Evolutionary conservation across 2,113 vertebrate species (phyloP).

Genomic region (Cheilinus undulatus): DNA sequence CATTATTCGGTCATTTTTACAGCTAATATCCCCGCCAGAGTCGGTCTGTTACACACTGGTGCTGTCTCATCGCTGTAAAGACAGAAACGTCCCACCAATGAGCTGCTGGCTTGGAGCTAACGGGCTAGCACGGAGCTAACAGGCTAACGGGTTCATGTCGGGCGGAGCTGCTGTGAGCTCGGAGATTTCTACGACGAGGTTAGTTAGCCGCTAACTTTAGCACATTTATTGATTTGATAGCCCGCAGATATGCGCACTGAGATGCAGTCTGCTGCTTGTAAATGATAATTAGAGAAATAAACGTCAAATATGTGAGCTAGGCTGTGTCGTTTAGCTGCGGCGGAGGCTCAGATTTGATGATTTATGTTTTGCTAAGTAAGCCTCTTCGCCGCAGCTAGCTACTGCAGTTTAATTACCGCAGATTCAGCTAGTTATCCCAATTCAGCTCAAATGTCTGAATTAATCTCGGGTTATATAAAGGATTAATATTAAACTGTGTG

Average conservation of each 20-base stretch:
- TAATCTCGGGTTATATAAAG: too few relatives aligned
- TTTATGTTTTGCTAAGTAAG: too few relatives aligned
- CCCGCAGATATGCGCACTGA: neutral
- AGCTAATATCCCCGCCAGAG: neutral
- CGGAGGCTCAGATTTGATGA: too few relatives aligned
- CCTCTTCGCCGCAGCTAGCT: too few relatives aligned
- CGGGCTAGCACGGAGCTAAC: slow-evolving; percentile 1
- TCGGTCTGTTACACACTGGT: neutral
- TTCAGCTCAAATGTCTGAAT: too few relatives aligned
- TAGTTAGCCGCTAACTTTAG: slow-evolving; percentile 76
- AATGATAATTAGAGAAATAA: too few relatives aligned
- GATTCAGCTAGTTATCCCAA: too few relatives aligned
- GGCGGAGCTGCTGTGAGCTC: slow-evolving; percentile 63
- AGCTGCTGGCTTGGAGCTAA: neutral
- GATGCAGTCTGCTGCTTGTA: neutral
- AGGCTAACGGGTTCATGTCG: slow-evolving; percentile 45
- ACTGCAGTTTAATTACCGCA: too few relatives aligned
- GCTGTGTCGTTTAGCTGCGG: too few relatives aligned
- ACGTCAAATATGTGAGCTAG: too few relatives aligned
- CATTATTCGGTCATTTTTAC: neutral
- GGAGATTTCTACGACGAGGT: slow-evolving; percentile 65
- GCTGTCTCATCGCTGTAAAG: neutral
- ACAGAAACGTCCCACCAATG: neutral
- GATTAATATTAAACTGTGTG: too few relatives aligned
- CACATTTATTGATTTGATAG: slow-evolving; percentile 21